Percentiles rank a stretch among this genome's conserved stretches.
These are phyloP conservation scores for Drepana arcuata DNA, from an alignment of 1,140 invertebrate species.

Conservation along the genomic window DNA sequence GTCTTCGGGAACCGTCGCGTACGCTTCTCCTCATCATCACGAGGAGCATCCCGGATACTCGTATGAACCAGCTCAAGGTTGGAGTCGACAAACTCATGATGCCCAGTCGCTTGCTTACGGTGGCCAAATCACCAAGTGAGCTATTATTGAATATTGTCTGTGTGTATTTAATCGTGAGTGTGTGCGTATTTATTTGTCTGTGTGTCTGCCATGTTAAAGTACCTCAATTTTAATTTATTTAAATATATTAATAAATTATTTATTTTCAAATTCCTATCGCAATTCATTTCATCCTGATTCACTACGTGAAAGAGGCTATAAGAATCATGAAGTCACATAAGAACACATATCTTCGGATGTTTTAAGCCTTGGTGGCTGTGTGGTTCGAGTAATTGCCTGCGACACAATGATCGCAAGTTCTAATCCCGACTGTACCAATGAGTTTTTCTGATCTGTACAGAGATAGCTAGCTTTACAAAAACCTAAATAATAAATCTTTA, in stretches of 20 bases:
- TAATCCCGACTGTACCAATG: no score
- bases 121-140: slow-evolving; percentile 62
- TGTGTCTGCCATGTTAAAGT: slow-evolving; percentile 39
- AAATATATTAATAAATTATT: slow-evolving; percentile 22
- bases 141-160: no score
- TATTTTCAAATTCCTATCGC: slow-evolving; percentile 5
- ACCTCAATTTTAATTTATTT: slow-evolving; percentile 43
- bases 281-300: background rate
- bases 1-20: slow-evolving; percentile 23
- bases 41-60: slow-evolving; percentile 56
- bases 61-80: slow-evolving; percentile 65
- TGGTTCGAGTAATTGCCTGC: no score
- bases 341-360: no score
- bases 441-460: no score
- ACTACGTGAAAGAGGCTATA: no score
- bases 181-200: slow-evolving; percentile 29
- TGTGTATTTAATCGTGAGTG: no score
- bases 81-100: slow-evolving; percentile 71
- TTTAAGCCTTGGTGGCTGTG: no score
- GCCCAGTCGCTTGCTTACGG: slow-evolving; percentile 76
- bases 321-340: no score
- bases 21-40: slow-evolving; percentile 31
- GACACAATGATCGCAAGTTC: no score
- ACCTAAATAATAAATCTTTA: no score
- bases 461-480: no score